A percentile compares a stretch with the other conserved stretches of the same genome.
Conservation (phyloP, 2,797 vertebrate species). For the Peromyscus nudipes region DNA sequence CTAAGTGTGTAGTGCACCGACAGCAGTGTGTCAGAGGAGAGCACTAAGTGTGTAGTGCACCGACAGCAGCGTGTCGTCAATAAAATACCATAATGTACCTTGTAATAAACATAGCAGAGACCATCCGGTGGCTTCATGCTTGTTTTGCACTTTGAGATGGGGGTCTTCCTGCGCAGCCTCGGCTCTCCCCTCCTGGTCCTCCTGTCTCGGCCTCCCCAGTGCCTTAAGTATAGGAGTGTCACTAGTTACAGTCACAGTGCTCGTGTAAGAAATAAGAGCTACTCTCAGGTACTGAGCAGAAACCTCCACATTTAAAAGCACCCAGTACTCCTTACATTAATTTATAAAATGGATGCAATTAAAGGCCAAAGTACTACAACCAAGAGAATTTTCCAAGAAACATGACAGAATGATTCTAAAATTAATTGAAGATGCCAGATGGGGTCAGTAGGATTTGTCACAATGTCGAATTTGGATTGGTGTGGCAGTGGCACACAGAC, state of each 20-base stretch:
- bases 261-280: constrained; percentile 19
- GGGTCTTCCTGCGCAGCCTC: background rate
- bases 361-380: background rate
- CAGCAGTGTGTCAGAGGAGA: too few species aligned
- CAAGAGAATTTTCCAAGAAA: constrained; percentile 40
- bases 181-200: background rate
- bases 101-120: constrained; percentile 20
- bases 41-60: too few species aligned
- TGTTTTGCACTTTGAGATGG: background rate
- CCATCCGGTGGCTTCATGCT: background rate
- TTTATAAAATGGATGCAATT: constrained; percentile 44
- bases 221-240: background rate
- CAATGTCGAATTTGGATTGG: background rate
- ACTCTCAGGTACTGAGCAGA: background rate
- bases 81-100: background rate
- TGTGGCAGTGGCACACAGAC: background rate
- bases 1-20: too few species aligned
- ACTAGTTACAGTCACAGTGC: background rate
- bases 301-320: constrained; percentile 27
- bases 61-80: background rate
- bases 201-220: background rate
- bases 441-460: background rate
- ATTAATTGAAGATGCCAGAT: background rate
- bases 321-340: constrained; percentile 31
- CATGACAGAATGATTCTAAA: constrained; percentile 19